Percentiles rank a stretch among this genome's conserved stretches.
Evolutionary conservation across 2,113 vertebrate genomes (phyloP).

Genomic region (Dicerorhinus sumatrensis): DNA sequence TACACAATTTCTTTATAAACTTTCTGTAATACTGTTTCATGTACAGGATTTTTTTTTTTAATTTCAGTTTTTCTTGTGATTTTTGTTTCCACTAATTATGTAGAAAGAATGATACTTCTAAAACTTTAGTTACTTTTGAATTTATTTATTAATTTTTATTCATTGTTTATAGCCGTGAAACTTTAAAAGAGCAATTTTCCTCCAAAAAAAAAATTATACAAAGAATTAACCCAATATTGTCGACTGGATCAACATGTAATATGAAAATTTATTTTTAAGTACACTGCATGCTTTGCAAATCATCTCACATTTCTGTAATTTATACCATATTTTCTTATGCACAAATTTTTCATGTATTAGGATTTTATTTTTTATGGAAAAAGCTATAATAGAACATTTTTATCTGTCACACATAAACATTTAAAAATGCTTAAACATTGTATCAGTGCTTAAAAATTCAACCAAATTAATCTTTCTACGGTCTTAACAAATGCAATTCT

Average conservation of each 20-base stretch:
- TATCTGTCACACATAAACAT: neutral
- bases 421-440: neutral
- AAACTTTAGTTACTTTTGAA: neutral
- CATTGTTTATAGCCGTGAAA: neutral
- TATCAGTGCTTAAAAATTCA: neutral
- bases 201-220: neutral
- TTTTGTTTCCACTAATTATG: neutral
- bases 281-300: neutral
- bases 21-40: neutral
- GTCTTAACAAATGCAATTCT: neutral
- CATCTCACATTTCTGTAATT: neutral
- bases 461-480: neutral
- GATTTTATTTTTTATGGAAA: neutral
- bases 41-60: neutral
- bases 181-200: neutral
- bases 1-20: neutral
- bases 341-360: neutral
- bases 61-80: neutral
- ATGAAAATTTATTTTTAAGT: neutral
- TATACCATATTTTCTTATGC: neutral
- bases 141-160: neutral
- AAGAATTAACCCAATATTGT: neutral
- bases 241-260: neutral
- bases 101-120: neutral
- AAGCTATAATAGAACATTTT: neutral